Base-by-base conservation (phyloP, 2,888 invertebrate genomes). In the Frankliniella intonsa region DNA sequence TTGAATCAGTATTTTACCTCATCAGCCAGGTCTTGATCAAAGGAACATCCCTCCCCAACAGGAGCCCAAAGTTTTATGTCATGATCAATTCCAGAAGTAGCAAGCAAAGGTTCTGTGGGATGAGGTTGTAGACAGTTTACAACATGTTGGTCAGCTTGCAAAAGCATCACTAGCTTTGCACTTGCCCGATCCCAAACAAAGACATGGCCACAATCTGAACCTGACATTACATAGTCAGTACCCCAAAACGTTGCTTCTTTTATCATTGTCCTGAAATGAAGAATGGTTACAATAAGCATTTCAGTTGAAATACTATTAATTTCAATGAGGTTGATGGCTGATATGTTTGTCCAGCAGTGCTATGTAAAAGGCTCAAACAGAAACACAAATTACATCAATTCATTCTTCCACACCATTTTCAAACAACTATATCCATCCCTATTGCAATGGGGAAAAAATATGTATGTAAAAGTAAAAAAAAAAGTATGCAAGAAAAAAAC, bases 231-330 rank as follows among this genome's bases (percentile, higher is more conserved):
- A 88, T 91, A 94, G 85, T 93, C 89, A 85, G 93, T 90, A 80
- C 95, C 95, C 94, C 95, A 96, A 88, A 95, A 96, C 83, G 92
- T 92, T 7, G 95, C 93, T 87, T 95, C 95, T 88, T 96, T 96
- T 83, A 96, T 95, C 95, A 93, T 93, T 81, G 93, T 93, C 86
- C 92, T 93, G 88, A 86, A 88, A 84, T 25, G 65, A 17, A 62
- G 87, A 85, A 86, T 85, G 84, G 85, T 85, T 84, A 27, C 19
- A 55, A 76, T 50, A 17, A 50, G 82, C 25, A 25, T 80, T 27
- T 49, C 11, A 14, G 62, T 14, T 8, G 27, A n/a, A 38, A 38
- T 38, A 5, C 5, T 3, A 38, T 38, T 38, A 38, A 38, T 38
- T 38, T 38, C 38, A 38, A 38, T 38, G 38, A 38, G 38, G 38